Evolutionary conservation across 53 echinoderm and acorn worm genomes (phyloP).

Genomic region (Echinarachnius parma): DNA sequence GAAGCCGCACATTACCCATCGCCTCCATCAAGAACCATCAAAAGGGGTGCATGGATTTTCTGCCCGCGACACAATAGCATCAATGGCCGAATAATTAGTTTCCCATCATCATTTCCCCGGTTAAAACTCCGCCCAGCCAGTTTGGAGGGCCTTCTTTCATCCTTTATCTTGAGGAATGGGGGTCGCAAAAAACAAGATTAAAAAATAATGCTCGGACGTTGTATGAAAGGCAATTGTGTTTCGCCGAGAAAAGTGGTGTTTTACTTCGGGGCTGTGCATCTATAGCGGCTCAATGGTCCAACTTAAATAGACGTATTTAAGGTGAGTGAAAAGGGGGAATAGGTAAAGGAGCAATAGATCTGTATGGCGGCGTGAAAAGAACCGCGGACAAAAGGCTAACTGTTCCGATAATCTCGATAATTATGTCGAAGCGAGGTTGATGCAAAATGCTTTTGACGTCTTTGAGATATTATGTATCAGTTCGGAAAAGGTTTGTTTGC

Average conservation of each 20-base stretch:
- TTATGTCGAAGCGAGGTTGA: conserved; percentile 32
- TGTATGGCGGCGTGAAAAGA: conserved; percentile 9
- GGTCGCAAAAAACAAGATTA: conserved; percentile 55
- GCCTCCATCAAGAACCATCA: conserved; percentile 10
- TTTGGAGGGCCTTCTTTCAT: conserved; percentile 1
- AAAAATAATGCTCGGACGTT: conserved; percentile 19
- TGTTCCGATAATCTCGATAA: conserved; percentile 42
- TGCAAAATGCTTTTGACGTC: no score
- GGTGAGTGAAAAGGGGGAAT: background rate
- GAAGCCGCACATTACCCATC: conserved; percentile 32
- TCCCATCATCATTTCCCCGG: conserved; percentile 39
- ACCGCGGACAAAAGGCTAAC: conserved; percentile 35
- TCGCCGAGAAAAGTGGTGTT: conserved; percentile 31
- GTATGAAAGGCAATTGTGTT: conserved; percentile 38
- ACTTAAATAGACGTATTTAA: conserved; percentile 43
- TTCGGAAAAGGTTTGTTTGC: no score
- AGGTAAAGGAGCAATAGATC: conserved; percentile 12
- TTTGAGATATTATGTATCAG: no score
- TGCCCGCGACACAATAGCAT: conserved; percentile 26
- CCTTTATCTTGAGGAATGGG: conserved; percentile 9
- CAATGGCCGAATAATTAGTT: conserved; percentile 50
- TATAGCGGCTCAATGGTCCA: conserved; percentile 27
- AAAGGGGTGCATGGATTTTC: conserved; percentile 39
- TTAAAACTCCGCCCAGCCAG: conserved; percentile 51
- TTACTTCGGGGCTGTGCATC: conserved; percentile 19